Conservation (phyloP, 2,797 vertebrate species). For the Eulemur coronatus region DNA sequence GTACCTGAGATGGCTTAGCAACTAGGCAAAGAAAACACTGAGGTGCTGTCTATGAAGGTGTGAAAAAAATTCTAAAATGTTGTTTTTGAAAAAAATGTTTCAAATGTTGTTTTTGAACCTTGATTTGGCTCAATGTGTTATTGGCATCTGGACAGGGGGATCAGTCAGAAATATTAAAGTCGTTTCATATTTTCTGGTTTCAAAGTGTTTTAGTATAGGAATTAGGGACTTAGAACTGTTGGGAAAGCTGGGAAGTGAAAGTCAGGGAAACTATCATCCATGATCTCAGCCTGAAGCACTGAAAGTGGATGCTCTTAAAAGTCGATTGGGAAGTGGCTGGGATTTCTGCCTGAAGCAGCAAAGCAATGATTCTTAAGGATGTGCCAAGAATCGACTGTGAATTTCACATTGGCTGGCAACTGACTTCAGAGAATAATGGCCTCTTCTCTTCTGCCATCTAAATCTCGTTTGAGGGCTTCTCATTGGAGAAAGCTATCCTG, state of each 20-base stretch:
- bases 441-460: neutral
- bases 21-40: neutral
- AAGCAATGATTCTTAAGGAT: neutral
- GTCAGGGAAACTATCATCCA: neutral
- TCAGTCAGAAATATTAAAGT: neutral
- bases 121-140: slow-evolving; percentile 38
- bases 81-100: slow-evolving; percentile 39
- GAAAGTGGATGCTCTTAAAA: neutral
- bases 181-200: neutral
- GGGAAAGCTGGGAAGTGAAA: neutral
- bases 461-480: neutral
- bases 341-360: neutral
- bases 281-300: neutral
- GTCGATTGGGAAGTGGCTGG: neutral
- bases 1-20: neutral
- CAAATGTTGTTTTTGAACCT: slow-evolving; percentile 23
- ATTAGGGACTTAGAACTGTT: neutral
- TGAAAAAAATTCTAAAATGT: slow-evolving; percentile 42
- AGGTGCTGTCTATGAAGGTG: slow-evolving; percentile 20
- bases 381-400: neutral
- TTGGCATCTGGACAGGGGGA: slow-evolving; percentile 13
- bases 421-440: neutral
- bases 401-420: neutral
- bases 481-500: neutral
- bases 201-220: neutral